Conservation (phyloP, 1,140 invertebrate species). For the Trigoniulus corallinus region DNA sequence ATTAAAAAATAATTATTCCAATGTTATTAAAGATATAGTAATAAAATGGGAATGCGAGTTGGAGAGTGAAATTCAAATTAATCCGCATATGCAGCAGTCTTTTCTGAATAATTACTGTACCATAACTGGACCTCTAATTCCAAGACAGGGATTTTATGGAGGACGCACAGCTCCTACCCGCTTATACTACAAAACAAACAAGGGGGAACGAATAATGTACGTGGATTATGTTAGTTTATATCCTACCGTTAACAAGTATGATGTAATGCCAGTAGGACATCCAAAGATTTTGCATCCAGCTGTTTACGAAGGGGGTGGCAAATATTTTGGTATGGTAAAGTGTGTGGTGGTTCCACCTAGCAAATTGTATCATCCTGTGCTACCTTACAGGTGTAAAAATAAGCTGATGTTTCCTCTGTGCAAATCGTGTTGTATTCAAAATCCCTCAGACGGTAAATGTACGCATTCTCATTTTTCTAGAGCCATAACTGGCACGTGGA, state of each 20-base stretch:
- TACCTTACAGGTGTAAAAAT: conserved; percentile 5
- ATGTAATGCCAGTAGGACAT: conserved; percentile 22
- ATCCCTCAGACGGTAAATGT: conserved; percentile 6
- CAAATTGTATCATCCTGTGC: conserved; percentile 11
- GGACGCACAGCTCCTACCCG: conserved; percentile 22
- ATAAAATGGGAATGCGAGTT: conserved; percentile 16
- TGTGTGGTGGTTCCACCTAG: conserved; percentile 14
- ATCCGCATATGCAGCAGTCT: neutral
- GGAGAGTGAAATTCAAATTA: neutral
- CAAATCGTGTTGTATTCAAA: conserved; percentile 10
- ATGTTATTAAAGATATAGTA: conserved; percentile 9
- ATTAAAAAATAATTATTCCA: conserved; percentile 7
- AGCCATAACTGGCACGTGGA: neutral
- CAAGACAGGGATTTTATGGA: conserved; percentile 21
- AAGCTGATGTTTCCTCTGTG: conserved; percentile 17
- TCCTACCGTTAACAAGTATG: conserved; percentile 19
- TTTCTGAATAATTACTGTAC: conserved; percentile 2
- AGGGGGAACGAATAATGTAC: conserved; percentile 22
- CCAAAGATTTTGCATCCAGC: conserved; percentile 20
- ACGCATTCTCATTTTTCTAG: conserved; percentile 12
- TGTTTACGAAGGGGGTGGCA: conserved; percentile 9
- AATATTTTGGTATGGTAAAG: conserved; percentile 17
- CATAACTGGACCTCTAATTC: conserved; percentile 6
- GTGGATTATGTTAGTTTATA: conserved; percentile 24
- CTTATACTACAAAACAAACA: conserved; percentile 15